These are phyloP conservation scores for Trissoscelio sp. DNA, from an alignment of 2,888 invertebrate species.

Conservation along the genomic window DNA sequence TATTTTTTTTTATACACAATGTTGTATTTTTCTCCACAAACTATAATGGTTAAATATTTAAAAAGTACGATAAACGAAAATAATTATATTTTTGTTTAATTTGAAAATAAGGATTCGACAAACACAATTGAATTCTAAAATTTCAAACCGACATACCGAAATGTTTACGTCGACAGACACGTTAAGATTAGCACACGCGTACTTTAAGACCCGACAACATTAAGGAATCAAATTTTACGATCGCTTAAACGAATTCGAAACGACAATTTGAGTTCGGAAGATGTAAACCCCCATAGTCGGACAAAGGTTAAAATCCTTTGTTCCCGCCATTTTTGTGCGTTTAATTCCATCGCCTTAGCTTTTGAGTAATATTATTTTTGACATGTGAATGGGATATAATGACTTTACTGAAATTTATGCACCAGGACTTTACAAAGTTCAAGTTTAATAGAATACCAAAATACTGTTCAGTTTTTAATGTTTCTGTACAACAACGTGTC, in stretches of 20 bases:
- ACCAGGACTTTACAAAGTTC: slow-evolving; percentile 41
- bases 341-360: slow-evolving; percentile 30
- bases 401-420: slow-evolving; percentile 49
- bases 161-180: background rate
- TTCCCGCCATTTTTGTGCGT: slow-evolving; percentile 37
- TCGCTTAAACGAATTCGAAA: slow-evolving; percentile 46
- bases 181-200: slow-evolving; percentile 5
- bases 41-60: no score
- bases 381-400: slow-evolving; percentile 51
- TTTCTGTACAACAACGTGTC: slow-evolving; percentile 21
- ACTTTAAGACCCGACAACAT: slow-evolving; percentile 6
- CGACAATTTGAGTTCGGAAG: slow-evolving; percentile 44
- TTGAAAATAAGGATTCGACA: no score
- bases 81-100: no score
- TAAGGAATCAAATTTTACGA: slow-evolving; percentile 48
- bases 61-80: no score
- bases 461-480: slow-evolving; percentile 27
- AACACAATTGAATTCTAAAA: background rate
- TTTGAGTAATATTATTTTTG: slow-evolving; percentile 46
- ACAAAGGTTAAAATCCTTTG: slow-evolving; percentile 43
- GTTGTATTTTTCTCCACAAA: no score
- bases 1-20: background rate
- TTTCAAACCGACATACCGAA: background rate
- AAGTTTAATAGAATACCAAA: slow-evolving; percentile 59
- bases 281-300: slow-evolving; percentile 20